phyloP scores from a whole-genome alignment of 2,888 invertebrate genomes.

The Leptinotarsa juncta region DNA sequence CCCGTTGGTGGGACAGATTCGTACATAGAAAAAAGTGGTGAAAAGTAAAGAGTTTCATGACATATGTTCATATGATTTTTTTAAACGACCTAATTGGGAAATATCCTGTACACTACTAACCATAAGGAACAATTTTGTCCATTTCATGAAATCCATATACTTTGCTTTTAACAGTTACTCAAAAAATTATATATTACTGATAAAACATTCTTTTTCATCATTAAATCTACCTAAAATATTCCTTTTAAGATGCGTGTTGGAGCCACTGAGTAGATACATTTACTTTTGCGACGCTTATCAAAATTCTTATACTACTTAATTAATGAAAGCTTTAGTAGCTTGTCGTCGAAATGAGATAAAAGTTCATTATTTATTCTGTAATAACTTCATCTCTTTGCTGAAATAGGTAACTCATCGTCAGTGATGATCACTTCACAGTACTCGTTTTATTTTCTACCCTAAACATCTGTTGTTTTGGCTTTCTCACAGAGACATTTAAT shows the following conservation, averaged over 20 bases:
- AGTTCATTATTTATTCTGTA: constrained; percentile 1
- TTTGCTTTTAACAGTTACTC: too few species aligned
- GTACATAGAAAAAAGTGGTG: too few species aligned
- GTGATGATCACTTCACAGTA: not conserved
- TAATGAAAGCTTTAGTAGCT: not conserved
- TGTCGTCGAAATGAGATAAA: not conserved
- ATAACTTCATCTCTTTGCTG: not conserved
- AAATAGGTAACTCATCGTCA: not conserved
- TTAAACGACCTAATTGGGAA: too few species aligned
- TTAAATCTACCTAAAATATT: too few species aligned
- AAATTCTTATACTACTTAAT: not conserved
- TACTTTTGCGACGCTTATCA: not conserved
- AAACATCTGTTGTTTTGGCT: not conserved
- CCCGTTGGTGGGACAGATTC: too few species aligned
- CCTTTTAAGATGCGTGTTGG: not conserved
- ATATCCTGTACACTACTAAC: too few species aligned
- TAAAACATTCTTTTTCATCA: too few species aligned
- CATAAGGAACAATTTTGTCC: too few species aligned
- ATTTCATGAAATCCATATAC: too few species aligned
- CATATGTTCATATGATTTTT: too few species aligned
- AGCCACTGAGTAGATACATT: not conserved
- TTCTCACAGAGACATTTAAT: not conserved
- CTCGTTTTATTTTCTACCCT: not conserved
- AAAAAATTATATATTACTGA: too few species aligned
- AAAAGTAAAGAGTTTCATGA: too few species aligned